Evolutionary conservation across 2,888 invertebrate species (phyloP).

Genomic region (Acleris literana): DNA sequence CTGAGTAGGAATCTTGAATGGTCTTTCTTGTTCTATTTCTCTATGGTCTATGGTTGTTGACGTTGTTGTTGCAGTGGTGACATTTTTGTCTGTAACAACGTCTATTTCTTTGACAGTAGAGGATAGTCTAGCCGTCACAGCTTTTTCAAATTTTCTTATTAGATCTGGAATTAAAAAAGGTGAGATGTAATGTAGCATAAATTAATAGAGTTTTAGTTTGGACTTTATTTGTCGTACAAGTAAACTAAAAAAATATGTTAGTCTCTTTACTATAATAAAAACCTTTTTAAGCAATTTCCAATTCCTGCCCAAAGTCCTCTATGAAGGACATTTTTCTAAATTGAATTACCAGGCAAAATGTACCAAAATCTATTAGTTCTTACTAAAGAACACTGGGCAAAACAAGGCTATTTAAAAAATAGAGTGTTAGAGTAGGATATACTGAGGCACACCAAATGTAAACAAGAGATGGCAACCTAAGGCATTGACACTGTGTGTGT

Average conservation of each 20-base stretch:
- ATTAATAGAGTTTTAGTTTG: too few species aligned
- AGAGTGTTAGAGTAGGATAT: too few species aligned
- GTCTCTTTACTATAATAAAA: too few species aligned
- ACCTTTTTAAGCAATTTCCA: too few species aligned
- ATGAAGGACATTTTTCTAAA: too few species aligned
- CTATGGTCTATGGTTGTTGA: conserved; percentile 45
- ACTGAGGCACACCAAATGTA: too few species aligned
- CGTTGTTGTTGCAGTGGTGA: conserved; percentile 42
- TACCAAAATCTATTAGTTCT: too few species aligned
- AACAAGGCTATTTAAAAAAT: too few species aligned
- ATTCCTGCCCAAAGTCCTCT: too few species aligned
- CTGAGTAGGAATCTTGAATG: conserved; percentile 32
- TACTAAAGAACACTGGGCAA: too few species aligned
- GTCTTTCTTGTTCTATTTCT: conserved; percentile 37
- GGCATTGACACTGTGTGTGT: background rate
- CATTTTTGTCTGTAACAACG: conserved; percentile 41
- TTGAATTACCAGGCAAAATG: too few species aligned
- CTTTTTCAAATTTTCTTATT: conserved; percentile 65
- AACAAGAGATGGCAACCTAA: background rate
- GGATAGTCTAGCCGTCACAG: conserved; percentile 52
- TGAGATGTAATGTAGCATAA: background rate
- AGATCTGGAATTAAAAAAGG: conserved; percentile 53
- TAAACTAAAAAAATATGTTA: background rate
- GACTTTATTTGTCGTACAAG: background rate
- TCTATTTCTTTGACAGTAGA: conserved; percentile 46